These are phyloP conservation scores for Arvicanthis niloticus DNA, from an alignment of 2,113 vertebrate species.

Conservation along the genomic window DNA sequence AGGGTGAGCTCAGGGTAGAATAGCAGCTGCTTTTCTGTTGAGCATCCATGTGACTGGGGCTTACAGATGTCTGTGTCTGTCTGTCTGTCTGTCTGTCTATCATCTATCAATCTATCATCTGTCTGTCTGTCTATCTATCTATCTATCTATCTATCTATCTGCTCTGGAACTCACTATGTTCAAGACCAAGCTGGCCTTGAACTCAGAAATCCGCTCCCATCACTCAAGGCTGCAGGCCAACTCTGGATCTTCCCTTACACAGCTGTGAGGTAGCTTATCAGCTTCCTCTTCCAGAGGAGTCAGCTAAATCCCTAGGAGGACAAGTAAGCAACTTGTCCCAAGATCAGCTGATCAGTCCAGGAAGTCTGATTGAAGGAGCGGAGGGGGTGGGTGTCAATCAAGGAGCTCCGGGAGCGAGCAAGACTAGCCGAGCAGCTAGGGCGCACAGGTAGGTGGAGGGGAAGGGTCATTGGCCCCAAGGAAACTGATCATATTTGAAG, in stretches of 20 bases:
- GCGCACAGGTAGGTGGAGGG: rapidly evolving
- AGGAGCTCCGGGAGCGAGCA: not conserved
- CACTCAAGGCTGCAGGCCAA: not conserved
- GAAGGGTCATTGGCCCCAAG: not conserved
- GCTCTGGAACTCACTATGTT: not conserved
- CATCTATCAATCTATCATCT: too few species aligned
- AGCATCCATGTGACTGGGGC: not conserved
- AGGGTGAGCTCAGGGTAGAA: too few species aligned
- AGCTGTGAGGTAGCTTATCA: not conserved
- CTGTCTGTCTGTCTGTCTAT: too few species aligned
- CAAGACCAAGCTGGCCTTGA: not conserved
- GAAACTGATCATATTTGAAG: not conserved
- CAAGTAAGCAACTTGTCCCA: not conserved
- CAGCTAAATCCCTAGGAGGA: not conserved
- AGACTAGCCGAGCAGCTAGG: not conserved
- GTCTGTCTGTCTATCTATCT: not conserved
- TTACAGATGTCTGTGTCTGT: not conserved
- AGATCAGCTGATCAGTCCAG: not conserved
- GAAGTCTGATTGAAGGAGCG: not conserved
- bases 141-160: not conserved
- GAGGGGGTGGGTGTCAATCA: not conserved
- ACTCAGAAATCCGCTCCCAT: not conserved
- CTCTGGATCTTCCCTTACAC: not conserved
- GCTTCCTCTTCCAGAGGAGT: not conserved
- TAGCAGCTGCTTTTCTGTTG: not conserved